Base-by-base conservation (phyloP, 2,888 invertebrate genomes). In the Allygus modestus region DNA sequence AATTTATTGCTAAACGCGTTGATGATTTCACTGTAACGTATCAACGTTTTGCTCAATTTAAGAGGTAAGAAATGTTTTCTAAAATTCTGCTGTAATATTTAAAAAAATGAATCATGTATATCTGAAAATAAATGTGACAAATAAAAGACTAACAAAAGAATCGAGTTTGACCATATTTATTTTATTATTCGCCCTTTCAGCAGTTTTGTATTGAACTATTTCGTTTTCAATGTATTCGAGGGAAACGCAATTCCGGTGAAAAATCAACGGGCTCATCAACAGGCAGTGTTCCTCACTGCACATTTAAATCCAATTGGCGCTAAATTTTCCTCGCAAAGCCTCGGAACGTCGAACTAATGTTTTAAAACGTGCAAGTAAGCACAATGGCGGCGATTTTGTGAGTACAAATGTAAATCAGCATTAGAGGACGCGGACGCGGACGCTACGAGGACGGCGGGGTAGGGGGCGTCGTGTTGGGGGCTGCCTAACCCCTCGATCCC, bases 281-380 rank as follows among this genome's bases (percentile, higher is more conserved):
- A n/a, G 33, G 1, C 54, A 54, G 33, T 79, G 79, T 79, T 79
- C 28, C 79, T 79, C 58, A 28, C 54, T 54, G 51, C 79, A 58
- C 79, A 79, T 79, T 79, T 79, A 79, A 79, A 79, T 58, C 58
- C 58, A 79, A 79, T 79, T 58, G 79, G 79, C 79, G 79, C 79
- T 79, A 79, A 79, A 79, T 79, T 79, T 58, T 79, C 79, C 79
- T 54, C 58, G 58, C 54, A 79, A 79, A 79, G 83, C 83, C 54
- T 46, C 28, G 75, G 75, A 82, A 83, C 73, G 83, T 41, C 51
- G 73, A 83, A 83, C 79, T 79, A 79, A 79, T 79, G 79, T 79
- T 79, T 79, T 79, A 58, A 79, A 79, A 79, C 79, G 79, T 79
- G 79, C 79, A 79, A 79, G 79, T 79, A 79, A 79, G 79, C 79